phyloP scores from a whole-genome alignment of 2,113 vertebrate species.

The Mirza zaza region DNA sequence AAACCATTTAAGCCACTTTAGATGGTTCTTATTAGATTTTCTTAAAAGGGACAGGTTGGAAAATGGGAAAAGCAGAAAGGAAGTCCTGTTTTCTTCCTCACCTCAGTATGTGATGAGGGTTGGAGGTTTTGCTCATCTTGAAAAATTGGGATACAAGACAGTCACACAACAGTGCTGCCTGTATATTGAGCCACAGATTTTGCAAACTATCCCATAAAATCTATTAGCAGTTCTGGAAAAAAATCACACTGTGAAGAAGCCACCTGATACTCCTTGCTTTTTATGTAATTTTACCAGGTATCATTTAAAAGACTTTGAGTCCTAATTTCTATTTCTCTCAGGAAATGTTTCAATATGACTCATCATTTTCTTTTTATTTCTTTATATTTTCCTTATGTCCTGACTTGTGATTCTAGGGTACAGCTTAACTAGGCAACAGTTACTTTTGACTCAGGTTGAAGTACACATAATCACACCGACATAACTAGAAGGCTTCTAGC shows the following conservation, averaged over 20 bases:
- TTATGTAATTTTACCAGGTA: background rate
- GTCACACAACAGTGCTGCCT: background rate
- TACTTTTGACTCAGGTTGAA: background rate
- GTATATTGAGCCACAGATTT: background rate
- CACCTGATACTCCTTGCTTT: background rate
- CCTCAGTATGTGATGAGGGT: background rate
- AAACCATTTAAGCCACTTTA: background rate
- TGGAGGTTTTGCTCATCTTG: background rate
- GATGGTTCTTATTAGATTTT: background rate
- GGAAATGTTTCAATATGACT: background rate
- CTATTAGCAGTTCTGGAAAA: background rate
- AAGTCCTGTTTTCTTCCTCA: background rate
- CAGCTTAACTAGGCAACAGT: background rate
- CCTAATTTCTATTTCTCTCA: background rate
- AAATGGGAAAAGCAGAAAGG: background rate
- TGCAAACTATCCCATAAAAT: background rate
- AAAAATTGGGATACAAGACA: background rate
- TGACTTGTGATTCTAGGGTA: background rate
- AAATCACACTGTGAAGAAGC: background rate
- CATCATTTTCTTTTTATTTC: background rate
- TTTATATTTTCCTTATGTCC: background rate
- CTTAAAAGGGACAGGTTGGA: background rate
- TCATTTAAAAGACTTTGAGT: background rate
- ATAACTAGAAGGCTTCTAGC: background rate
- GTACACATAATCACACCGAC: background rate